phyloP scores from a whole-genome alignment of 2,888 invertebrate species.

The Drosophila pseudotalamancana region DNA sequence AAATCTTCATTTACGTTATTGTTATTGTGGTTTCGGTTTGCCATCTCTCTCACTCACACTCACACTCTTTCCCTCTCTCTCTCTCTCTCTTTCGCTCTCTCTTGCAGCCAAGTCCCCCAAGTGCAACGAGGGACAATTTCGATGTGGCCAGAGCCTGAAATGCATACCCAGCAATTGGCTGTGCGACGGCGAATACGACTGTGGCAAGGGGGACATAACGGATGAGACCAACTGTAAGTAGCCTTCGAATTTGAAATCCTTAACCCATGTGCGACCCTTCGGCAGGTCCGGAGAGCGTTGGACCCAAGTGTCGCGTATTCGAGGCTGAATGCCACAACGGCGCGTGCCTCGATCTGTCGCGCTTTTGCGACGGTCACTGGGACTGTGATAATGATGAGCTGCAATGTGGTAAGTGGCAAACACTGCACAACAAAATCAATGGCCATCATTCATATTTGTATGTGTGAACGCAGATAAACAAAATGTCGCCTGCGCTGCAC shows the following conservation, averaged over 20 bases:
- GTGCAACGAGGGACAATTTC: constrained; percentile 90
- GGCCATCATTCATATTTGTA: neutral
- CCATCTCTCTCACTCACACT: too few relatives aligned
- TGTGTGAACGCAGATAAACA: constrained; percentile 74
- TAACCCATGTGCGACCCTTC: constrained; percentile 6
- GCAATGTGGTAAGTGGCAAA: constrained; percentile 79
- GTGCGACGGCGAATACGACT: constrained; percentile 91
- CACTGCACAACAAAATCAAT: constrained; percentile 1
- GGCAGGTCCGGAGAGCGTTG: constrained; percentile 85
- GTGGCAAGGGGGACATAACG: constrained; percentile 91
- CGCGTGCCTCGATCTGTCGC: constrained; percentile 82
- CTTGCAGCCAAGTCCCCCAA: constrained; percentile 85
- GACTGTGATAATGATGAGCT: constrained; percentile 84
- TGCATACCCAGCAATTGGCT: constrained; percentile 91
- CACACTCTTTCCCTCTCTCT: too few relatives aligned
- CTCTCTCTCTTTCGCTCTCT: too few relatives aligned
- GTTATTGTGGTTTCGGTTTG: constrained; percentile 53
- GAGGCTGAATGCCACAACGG: constrained; percentile 87
- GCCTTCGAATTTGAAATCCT: constrained; percentile 21
- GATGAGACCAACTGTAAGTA: constrained; percentile 91
- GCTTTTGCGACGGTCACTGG: constrained; percentile 83
- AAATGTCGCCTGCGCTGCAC: constrained; percentile 84
- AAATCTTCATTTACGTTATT: constrained; percentile 76
- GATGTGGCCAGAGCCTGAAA: constrained; percentile 88
- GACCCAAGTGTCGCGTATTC: constrained; percentile 88